These are phyloP conservation scores for Tipula lateralis DNA, from an alignment of 2,888 invertebrate species.

Conservation along the genomic window DNA sequence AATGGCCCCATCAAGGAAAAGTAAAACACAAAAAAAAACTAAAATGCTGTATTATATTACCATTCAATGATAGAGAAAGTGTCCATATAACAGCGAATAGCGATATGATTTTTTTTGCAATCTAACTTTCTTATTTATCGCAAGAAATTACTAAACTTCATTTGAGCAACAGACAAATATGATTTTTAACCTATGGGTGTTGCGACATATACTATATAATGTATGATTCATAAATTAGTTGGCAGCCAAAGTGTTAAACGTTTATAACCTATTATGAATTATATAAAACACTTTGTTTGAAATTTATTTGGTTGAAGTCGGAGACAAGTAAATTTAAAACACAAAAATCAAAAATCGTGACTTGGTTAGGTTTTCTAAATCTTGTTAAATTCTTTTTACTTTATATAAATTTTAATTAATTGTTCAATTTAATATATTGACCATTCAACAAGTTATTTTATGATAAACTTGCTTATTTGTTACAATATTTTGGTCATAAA, in stretches of 20 bases:
- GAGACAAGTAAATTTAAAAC: not conserved
- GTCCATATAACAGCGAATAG: not conserved
- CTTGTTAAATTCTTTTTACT: not conserved
- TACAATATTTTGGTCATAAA: not conserved
- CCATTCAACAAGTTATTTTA: not conserved
- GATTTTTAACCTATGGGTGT: not conserved
- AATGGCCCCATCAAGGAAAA: slow-evolving; percentile 24
- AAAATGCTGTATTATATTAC: slow-evolving; percentile 19
- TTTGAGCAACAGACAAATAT: not conserved
- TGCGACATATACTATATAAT: not conserved
- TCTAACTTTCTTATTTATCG: slow-evolving; percentile 24
- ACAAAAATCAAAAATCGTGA: not conserved
- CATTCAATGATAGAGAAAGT: slow-evolving; percentile 24
- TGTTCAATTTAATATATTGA: not conserved
- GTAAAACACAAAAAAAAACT: slow-evolving; percentile 11
- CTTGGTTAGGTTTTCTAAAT: not conserved
- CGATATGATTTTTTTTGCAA: slow-evolving; percentile 3
- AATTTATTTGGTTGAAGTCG: not conserved
- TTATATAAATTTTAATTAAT: not conserved
- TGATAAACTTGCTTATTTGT: not conserved
- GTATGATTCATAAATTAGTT: not conserved
- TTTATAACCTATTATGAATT: not conserved
- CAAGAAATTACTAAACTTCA: not conserved
- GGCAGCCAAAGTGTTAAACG: not conserved
- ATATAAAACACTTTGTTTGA: not conserved